These are phyloP conservation scores for Apamea sordens DNA, from an alignment of 2,888 invertebrate genomes.

Conservation along the genomic window DNA sequence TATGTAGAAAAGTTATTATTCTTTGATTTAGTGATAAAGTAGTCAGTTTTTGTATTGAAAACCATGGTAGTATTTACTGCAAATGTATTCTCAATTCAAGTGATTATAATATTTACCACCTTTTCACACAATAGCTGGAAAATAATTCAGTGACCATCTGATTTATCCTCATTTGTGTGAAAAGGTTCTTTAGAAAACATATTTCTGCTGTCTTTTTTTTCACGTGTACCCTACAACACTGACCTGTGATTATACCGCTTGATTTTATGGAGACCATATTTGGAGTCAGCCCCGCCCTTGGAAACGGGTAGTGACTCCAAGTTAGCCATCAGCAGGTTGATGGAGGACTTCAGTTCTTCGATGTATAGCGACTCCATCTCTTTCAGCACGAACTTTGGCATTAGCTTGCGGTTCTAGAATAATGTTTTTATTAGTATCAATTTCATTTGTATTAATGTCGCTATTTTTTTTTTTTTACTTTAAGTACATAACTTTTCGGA, in stretches of 20 bases:
- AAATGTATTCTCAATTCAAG: conserved; percentile 26
- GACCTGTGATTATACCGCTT: conserved; percentile 99
- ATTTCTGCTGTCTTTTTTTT: not conserved
- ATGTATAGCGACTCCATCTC: conserved; percentile 99
- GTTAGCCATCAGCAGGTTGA: conserved; percentile 99
- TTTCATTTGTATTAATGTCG: not conserved
- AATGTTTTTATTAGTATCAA: not conserved
- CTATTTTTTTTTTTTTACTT: not conserved
- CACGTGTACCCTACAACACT: conserved; percentile 73
- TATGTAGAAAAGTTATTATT: not conserved
- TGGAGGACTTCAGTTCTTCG: conserved; percentile 99
- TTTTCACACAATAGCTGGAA: conserved; percentile 29
- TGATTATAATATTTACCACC: not conserved
- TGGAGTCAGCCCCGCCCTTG: conserved; percentile 99
- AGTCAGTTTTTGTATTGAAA: not conserved
- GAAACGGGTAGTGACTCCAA: conserved; percentile 99
- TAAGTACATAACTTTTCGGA: too few relatives aligned
- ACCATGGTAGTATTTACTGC: not conserved
- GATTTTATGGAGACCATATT: conserved; percentile 99
- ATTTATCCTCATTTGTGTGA: conserved; percentile 16
- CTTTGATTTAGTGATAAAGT: not conserved
- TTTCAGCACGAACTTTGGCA: conserved; percentile 99
- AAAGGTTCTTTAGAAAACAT: conserved; percentile 24
- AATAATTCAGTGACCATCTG: not conserved
- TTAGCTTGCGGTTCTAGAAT: conserved; percentile 96